Evolutionary conservation across 1,140 invertebrate species (phyloP).

Genomic region (Thalassaphorura encarpata): DNA sequence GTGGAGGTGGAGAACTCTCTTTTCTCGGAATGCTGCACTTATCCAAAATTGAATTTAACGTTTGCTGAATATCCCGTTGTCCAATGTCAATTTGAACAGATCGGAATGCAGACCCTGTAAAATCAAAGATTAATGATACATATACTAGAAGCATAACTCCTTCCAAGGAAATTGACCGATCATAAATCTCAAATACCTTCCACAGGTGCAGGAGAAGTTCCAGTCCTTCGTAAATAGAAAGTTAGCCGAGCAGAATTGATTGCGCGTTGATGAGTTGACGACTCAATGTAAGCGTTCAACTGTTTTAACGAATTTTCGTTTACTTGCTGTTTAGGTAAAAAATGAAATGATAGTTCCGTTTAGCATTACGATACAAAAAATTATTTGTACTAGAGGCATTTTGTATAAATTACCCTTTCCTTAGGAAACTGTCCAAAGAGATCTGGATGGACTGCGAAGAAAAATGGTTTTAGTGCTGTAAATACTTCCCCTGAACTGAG

Average conservation of each 20-base stretch:
- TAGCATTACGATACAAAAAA: too few relatives aligned
- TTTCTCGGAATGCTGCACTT: conserved; percentile 69
- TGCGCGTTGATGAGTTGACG: conserved; percentile 51
- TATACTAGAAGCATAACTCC: background rate
- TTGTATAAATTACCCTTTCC: conserved; percentile 55
- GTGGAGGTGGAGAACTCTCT: too few relatives aligned
- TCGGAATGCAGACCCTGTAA: conserved; percentile 17
- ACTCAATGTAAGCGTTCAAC: conserved; percentile 71
- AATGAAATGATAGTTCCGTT: conserved; percentile 32
- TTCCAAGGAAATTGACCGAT: background rate
- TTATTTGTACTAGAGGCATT: background rate
- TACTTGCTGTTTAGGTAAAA: conserved; percentile 57
- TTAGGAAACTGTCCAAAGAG: conserved; percentile 81
- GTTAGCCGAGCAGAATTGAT: conserved; percentile 48
- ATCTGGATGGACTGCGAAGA: conserved; percentile 91
- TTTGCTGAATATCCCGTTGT: conserved; percentile 55
- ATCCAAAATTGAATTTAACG: conserved; percentile 65
- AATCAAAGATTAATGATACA: background rate
- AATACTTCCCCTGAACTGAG: conserved; percentile 69
- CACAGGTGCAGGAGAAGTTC: too few relatives aligned
- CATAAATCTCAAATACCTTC: too few relatives aligned
- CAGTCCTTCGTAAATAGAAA: conserved; percentile 51
- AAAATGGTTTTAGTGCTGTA: conserved; percentile 80
- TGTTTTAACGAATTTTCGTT: conserved; percentile 86
- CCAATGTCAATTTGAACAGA: conserved; percentile 41